A percentile compares a stretch with the other conserved stretches of the same genome.
These are phyloP conservation scores for Charadrius vociferus DNA, from an alignment of 2,113 vertebrate species.

Conservation along the genomic window DNA sequence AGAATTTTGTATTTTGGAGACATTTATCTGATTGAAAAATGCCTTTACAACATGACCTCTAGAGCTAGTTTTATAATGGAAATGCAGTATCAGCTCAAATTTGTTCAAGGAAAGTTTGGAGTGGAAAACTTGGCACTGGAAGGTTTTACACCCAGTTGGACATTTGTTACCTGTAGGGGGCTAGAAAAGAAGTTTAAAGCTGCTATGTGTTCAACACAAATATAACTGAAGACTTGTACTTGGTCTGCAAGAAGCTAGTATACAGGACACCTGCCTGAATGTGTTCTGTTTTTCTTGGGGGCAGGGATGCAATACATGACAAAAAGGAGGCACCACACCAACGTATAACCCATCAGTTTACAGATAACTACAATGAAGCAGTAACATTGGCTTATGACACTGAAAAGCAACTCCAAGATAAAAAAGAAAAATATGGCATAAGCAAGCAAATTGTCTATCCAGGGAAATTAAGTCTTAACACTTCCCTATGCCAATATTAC, in stretches of 20 bases:
- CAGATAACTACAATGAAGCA: neutral
- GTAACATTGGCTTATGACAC: neutral
- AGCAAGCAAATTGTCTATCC: neutral
- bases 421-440: neutral
- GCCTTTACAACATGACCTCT: neutral
- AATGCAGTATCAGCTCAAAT: neutral
- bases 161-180: too few relatives aligned
- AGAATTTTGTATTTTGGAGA: neutral
- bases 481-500: neutral
- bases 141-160: neutral
- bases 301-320: neutral
- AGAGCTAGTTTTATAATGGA: neutral
- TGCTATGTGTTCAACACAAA: neutral
- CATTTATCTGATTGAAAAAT: neutral
- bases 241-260: neutral
- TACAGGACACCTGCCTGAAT: neutral
- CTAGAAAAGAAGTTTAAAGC: neutral
- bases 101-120: neutral
- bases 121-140: neutral
- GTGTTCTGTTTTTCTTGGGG: neutral
- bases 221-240: fast-evolving
- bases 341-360: neutral
- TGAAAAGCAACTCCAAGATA: neutral
- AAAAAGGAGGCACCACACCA: neutral
- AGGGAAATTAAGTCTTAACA: neutral